A percentile compares a stretch with the other conserved stretches of the same genome.
Conservation (phyloP, 2,888 invertebrate genomes). For the Polylopha cassiicola region DNA sequence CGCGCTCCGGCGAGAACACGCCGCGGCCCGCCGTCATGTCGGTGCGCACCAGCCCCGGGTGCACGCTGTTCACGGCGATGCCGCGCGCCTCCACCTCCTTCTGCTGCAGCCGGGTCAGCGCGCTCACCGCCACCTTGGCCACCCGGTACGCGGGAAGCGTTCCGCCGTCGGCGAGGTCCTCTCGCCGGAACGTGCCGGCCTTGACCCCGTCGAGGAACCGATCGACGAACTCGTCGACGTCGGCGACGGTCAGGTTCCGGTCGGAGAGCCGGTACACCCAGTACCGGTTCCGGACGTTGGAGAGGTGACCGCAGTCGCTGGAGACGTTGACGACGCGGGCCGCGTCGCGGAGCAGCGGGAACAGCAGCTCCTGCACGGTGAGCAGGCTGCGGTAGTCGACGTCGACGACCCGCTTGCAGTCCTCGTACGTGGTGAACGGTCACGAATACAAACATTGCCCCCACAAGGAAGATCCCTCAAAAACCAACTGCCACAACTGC, state of each 20-base stretch:
- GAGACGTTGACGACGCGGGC: constrained; percentile 86
- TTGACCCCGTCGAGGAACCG: constrained; percentile 75
- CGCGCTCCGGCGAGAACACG: constrained; percentile 70
- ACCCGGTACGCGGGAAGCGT: constrained; percentile 78
- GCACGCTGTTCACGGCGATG: constrained; percentile 78
- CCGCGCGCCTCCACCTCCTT: constrained; percentile 73
- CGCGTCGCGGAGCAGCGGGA: constrained; percentile 80
- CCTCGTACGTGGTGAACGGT: constrained; percentile 38
- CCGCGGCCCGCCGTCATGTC: constrained; percentile 84
- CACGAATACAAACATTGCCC: too few species aligned
- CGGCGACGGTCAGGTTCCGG: constrained; percentile 40
- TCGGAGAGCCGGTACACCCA: constrained; percentile 50
- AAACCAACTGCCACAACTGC: too few species aligned
- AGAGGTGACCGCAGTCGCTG: constrained; percentile 80
- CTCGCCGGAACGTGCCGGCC: constrained; percentile 41
- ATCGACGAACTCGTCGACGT: constrained; percentile 74
- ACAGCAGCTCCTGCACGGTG: constrained; percentile 79
- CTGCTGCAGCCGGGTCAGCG: constrained; percentile 82
- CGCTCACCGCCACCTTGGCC: constrained; percentile 84
- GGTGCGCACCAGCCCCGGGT: constrained; percentile 86
- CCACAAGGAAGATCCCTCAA: too few species aligned
- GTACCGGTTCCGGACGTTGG: constrained; percentile 68
- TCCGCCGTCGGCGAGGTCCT: constrained; percentile 67
- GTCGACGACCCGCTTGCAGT: constrained; percentile 79
- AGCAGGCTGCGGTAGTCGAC: constrained; percentile 83